Conservation (phyloP, 2,113 vertebrate species). For the Pedionomus torquatus region DNA sequence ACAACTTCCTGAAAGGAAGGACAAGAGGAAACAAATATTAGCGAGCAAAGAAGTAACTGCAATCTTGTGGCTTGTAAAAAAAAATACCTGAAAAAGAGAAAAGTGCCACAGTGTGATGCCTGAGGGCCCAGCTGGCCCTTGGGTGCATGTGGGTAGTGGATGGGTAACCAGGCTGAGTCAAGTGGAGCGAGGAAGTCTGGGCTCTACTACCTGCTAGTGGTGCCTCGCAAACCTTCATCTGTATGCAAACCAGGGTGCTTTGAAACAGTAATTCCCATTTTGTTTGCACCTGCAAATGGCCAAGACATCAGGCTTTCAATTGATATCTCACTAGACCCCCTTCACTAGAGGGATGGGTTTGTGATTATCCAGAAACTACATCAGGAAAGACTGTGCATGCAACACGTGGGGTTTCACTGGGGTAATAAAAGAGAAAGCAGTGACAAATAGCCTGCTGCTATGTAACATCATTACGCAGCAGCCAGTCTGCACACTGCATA, state of each 20-base stretch:
- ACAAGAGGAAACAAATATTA: not conserved
- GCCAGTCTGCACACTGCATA: not conserved
- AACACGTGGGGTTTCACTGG: not conserved
- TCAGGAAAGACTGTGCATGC: accelerated
- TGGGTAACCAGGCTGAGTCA: not conserved
- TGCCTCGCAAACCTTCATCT: not conserved
- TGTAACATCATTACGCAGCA: not conserved
- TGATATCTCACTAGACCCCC: not conserved
- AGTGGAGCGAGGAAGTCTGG: not conserved
- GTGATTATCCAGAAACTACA: not conserved
- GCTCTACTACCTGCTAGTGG: not conserved
- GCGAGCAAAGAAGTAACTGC: not conserved
- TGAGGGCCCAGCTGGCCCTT: not conserved
- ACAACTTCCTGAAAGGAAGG: not conserved
- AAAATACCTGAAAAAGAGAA: not conserved
- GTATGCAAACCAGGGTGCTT: not conserved
- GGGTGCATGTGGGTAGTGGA: not conserved
- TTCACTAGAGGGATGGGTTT: not conserved
- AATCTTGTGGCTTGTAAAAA: not conserved
- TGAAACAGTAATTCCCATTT: not conserved
- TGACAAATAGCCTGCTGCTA: not conserved
- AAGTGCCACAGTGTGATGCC: not conserved
- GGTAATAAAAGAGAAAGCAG: not conserved
- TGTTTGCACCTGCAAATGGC: not conserved
- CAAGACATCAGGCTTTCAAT: not conserved